Evolutionary conservation across 2,113 vertebrate genomes (phyloP), one percentile per base, ranked within the genome.

Genomic region (Calidris pygmaea): DNA sequence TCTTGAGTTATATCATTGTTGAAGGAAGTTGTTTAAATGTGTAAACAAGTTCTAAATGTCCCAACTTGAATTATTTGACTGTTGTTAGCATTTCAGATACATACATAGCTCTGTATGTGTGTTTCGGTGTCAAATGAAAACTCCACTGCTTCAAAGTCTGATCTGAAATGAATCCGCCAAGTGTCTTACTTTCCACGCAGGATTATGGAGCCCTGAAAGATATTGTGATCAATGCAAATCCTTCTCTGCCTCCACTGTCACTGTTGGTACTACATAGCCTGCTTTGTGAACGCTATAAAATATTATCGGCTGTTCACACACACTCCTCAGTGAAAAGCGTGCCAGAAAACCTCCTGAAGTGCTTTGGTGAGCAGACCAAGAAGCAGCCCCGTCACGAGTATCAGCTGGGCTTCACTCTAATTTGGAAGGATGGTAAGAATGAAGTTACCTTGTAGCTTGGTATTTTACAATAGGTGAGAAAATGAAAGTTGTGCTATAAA

Each of bases 381-480:
- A 98, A 98, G 94, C 98, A 98, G 18, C 96, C 97, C 26, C 99
- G 99, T 48, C 98, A 99, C 0, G 97, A 98, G 7, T 99, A 99
- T 92, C 99, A 99, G 95, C 66, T 99, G 85, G 99, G 99, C 68
- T 99, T 99, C 91, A 99, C 99, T 59, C 98, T 99, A 23, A 99
- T 99, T 96, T 99, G 99, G 99, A 99, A 99, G 97, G 98, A 99
- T 7, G 99, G 99, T 99, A 97, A 98, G 98, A 77, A 47, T 17
- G 4, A 52, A 56, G 37, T 65, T 89, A 39, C 12, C 32, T 65
- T 77, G 19, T 26, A 80, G 11, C 53, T n/a, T 12, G 37, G 0
- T 79, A 27, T 71, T 72, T 87, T 52, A 76, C 4, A 71, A 0
- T 50, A 27, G 21, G 29, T 79, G 32, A 89, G 32, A 80, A 95